A percentile compares a stretch with the other conserved stretches of the same genome.
These are phyloP conservation scores for Acropora yongei DNA, from an alignment of 64 coral and sea anemone species.

Conservation along the genomic window DNA sequence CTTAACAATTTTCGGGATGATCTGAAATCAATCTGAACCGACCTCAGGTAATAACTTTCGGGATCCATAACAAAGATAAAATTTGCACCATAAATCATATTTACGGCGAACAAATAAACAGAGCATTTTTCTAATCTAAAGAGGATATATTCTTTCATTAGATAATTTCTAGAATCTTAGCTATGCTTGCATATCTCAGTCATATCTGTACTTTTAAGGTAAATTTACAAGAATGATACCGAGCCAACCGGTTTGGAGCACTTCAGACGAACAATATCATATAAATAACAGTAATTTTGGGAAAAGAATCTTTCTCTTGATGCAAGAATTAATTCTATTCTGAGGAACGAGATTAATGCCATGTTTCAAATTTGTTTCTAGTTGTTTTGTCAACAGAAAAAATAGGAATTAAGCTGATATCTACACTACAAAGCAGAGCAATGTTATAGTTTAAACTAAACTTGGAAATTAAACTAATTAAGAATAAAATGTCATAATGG, in stretches of 20 bases:
- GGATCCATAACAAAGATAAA: neutral
- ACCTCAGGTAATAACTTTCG: neutral
- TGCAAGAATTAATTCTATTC: neutral
- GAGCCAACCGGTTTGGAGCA: neutral
- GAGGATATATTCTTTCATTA: neutral
- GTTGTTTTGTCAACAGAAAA: neutral
- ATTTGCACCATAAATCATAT: neutral
- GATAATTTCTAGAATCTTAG: neutral
- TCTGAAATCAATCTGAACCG: neutral
- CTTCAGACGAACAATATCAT: neutral
- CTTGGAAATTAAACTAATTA: too few relatives aligned
- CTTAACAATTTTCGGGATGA: neutral
- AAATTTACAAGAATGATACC: neutral
- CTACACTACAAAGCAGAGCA: neutral
- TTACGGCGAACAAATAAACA: neutral
- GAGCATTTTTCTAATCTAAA: neutral
- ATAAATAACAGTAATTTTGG: conserved; percentile 2
- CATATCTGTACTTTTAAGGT: neutral
- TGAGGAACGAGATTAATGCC: neutral
- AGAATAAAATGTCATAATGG: too few relatives aligned
- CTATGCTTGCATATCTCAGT: neutral
- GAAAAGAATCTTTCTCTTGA: neutral
- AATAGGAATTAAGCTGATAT: neutral
- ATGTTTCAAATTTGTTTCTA: neutral
- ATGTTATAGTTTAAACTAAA: neutral